Evolutionary conservation across 2,113 vertebrate species (phyloP), one percentile per base, ranked within the genome.

Genomic region (Tenebrosternarchus preto): DNA sequence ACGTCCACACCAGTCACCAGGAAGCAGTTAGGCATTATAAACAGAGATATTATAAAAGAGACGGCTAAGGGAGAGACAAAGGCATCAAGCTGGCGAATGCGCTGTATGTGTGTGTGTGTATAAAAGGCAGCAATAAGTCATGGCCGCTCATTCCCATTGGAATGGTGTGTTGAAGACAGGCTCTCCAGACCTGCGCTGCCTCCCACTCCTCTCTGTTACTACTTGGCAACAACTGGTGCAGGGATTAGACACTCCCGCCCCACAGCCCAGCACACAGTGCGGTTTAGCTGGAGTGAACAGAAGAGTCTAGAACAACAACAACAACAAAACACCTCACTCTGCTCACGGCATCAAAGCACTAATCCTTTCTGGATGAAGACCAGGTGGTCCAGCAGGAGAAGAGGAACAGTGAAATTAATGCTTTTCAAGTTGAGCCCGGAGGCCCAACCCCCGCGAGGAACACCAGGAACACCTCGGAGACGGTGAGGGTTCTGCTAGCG

Each of bases 191-290:
- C 43, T 36, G 33, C 6, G 33, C 25, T 64, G 57, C 60, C 80
- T 84, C 85, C 80, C 78, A 72, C 82, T 81, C 46, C 9, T 77
- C 81, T 73, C 61, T 63, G 64, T 15, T 50, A 15, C 82, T 31
- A 69, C 63, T 75, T 77, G 43, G 78, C 80, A 80, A 67, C 75
- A 66, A 53, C 53, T 55, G 60, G 25, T 4, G 2, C 25, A 15
- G 29, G 61, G 63, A 67, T 67, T 76, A 64, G 24, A 50, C 50
- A 46, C 55, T 59, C 46, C 29, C 29, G 74, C 43, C 2, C 8
- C 8, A 15, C 43, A 50, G 43, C 43, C 43, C 43, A 15, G 12
- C 43, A 50, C 12, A 12, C 43, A 2, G 43, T 46, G 72, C 27
- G 43, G 61, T 59, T 61, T 64, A 71, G 43, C 69, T 53, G 68